Evolutionary conservation across 2,888 invertebrate species (phyloP).

Genomic region (Machimus atricapillus): DNA sequence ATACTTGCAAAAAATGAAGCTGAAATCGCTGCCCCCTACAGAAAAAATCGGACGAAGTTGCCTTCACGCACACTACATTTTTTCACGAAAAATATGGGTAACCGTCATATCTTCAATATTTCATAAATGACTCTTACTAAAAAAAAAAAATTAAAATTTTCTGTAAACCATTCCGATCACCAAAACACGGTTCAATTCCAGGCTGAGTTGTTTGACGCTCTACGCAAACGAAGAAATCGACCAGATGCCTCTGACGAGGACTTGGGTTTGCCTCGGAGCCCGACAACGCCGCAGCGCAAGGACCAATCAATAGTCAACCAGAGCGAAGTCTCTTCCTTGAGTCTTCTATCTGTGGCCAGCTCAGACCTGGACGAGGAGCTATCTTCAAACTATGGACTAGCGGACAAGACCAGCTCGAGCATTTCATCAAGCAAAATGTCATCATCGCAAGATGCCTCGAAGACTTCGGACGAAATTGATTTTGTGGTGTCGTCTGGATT

Average conservation of each 20-base stretch:
- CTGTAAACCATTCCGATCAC: background rate
- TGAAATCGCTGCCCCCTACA: slow-evolving; percentile 51
- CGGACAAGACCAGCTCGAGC: slow-evolving; percentile 49
- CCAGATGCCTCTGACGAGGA: slow-evolving; percentile 78
- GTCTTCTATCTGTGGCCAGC: slow-evolving; percentile 72
- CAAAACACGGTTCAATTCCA: slow-evolving; percentile 56
- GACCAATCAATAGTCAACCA: slow-evolving; percentile 59
- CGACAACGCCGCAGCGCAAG: slow-evolving; percentile 72
- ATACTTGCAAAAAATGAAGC: slow-evolving; percentile 59
- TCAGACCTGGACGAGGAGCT: slow-evolving; percentile 40
- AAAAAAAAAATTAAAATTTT: slow-evolving; percentile 2
- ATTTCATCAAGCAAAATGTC: slow-evolving; percentile 49
- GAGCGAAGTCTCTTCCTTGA: slow-evolving; percentile 62
- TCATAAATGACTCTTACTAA: background rate
- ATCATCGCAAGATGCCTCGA: slow-evolving; percentile 45
- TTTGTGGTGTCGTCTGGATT: slow-evolving; percentile 58
- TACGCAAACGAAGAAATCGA: slow-evolving; percentile 71
- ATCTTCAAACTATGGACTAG: slow-evolving; percentile 25
- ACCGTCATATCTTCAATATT: background rate
- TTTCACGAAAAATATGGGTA: slow-evolving; percentile 62
- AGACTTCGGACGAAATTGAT: slow-evolving; percentile 55
- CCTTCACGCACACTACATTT: slow-evolving; percentile 56
- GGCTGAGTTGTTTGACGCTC: slow-evolving; percentile 79
- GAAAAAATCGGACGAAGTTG: slow-evolving; percentile 58
- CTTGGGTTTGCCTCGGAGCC: slow-evolving; percentile 77